These are phyloP conservation scores for Taeniopygia guttata DNA, from an alignment of 2,797 vertebrate genomes.

Conservation along the genomic window DNA sequence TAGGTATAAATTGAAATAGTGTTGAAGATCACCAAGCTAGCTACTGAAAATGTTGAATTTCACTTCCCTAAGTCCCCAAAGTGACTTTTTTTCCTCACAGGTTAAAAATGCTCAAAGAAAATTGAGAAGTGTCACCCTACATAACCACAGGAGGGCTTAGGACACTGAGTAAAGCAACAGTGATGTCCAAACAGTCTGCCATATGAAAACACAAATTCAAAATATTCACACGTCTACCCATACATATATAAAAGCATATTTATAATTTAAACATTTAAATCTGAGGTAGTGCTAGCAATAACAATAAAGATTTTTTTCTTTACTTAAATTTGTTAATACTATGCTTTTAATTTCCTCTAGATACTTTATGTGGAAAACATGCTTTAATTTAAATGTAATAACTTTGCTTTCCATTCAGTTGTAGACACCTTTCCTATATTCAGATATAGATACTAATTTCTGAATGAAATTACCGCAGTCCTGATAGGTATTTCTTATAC, in stretches of 20 bases:
- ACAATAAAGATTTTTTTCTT: neutral
- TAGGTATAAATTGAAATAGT: conserved; percentile 77
- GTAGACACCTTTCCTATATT: neutral
- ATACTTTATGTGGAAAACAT: neutral
- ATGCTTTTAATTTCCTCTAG: neutral
- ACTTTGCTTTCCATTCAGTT: neutral
- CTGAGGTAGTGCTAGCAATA: neutral
- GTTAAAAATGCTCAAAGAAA: conserved; percentile 60
- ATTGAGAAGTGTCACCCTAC: conserved; percentile 14
- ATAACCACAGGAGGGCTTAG: conserved; percentile 45
- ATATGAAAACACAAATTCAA: neutral
- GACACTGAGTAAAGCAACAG: neutral
- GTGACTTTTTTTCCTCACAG: conserved; percentile 49
- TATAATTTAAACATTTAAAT: neutral
- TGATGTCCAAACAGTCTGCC: neutral
- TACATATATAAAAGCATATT: neutral
- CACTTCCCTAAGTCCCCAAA: conserved; percentile 71
- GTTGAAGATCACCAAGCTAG: conserved; percentile 75
- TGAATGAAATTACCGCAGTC: neutral
- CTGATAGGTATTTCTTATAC: conserved; percentile 9
- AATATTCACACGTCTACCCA: neutral
- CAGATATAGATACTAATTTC: neutral
- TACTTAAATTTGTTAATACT: neutral
- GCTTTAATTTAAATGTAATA: neutral
- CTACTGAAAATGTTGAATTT: conserved; percentile 81